Evolutionary conservation across 2,888 invertebrate species (phyloP).

Genomic region (Tillus elongatus): DNA sequence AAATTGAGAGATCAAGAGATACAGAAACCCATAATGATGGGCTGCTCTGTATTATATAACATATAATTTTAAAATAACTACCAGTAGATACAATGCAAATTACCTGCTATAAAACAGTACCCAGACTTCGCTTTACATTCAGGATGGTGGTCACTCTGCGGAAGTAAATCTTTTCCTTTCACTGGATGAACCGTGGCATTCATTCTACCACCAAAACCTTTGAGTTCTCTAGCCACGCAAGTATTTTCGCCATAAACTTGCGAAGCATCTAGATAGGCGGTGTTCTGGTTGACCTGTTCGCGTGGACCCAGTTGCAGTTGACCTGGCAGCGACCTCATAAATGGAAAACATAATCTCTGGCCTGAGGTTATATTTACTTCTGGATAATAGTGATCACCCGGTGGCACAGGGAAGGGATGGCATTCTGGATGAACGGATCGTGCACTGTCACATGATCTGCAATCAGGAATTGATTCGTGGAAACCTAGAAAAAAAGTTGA

Average conservation of each 20-base stretch:
- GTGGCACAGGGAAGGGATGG: slow-evolving; percentile 82
- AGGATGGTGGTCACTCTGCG: slow-evolving; percentile 67
- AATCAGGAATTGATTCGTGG: slow-evolving; percentile 83
- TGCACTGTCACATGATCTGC: slow-evolving; percentile 79
- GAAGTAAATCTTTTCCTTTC: slow-evolving; percentile 70
- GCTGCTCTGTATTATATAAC: not conserved
- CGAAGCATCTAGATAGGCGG: slow-evolving; percentile 80
- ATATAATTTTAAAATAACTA: not conserved
- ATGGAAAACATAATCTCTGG: slow-evolving; percentile 81
- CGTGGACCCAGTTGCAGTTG: slow-evolving; percentile 80
- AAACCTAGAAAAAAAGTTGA: slow-evolving; percentile 49
- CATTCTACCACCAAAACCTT: slow-evolving; percentile 71
- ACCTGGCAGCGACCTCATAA: slow-evolving; percentile 88
- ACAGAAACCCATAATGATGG: too few species aligned
- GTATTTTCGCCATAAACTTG: slow-evolving; percentile 83
- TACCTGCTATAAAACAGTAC: slow-evolving; percentile 78
- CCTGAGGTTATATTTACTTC: slow-evolving; percentile 77
- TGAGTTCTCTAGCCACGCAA: slow-evolving; percentile 67
- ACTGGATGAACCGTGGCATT: slow-evolving; percentile 70
- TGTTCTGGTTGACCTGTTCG: slow-evolving; percentile 91
- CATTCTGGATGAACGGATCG: slow-evolving; percentile 88
- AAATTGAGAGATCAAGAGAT: too few species aligned
- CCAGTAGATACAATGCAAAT: too few species aligned
- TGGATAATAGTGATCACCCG: slow-evolving; percentile 84
- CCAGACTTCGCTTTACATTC: slow-evolving; percentile 83